Base-by-base conservation (phyloP, 2,797 vertebrate species). In the Typhlichthys eigenmanni region DNA sequence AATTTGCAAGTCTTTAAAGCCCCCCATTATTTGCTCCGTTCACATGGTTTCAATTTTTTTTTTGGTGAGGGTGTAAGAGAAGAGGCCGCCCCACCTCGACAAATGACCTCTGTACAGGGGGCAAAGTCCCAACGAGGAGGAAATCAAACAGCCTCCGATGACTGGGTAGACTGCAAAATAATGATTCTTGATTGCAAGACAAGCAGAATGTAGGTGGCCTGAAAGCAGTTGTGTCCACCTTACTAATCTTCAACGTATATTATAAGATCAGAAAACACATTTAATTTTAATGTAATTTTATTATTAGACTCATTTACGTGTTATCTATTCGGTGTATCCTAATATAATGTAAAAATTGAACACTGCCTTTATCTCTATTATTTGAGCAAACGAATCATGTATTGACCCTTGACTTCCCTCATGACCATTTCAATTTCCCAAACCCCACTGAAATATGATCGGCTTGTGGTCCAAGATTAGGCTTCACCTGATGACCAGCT, bases 371-470 rank as follows among this genome's bases (percentile, higher is more conserved):
- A 38, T 29, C 24, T 29, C 3, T 29, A 29, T 29, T 29, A 29
- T 29, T 4, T 6, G 34, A 38, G 34, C 34, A 38, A 38, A 38
- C 7, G 1, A 38, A 38, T 29, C 24, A 29, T 92, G 91, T 91
- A 91, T 87, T 92, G 91, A 89, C 89, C 88, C 90, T 88, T 94
- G 94, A 95, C 94, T 94, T 90, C 92, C 88, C 92, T 93, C 94
- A 95, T 92, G 94, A 94, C 93, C 92, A 90, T 90, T 91, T 82
- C 86, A 91, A 85, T 83, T 90, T 10, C 24, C 19, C 58, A 11
- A 19, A 9, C 16, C 55, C 32, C 46, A 24, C 82, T 29, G 38
- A 3, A 47, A 50, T 59, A 66, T 72, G 34, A 68, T 54, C 69
- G 53, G 29, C 51, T 64, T 65, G 66, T 45, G 63, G 50, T 52